Percentiles rank a stretch among this genome's conserved stretches.
Conservation (phyloP, 2,888 invertebrate species). For the Lepidonotus clava region DNA sequence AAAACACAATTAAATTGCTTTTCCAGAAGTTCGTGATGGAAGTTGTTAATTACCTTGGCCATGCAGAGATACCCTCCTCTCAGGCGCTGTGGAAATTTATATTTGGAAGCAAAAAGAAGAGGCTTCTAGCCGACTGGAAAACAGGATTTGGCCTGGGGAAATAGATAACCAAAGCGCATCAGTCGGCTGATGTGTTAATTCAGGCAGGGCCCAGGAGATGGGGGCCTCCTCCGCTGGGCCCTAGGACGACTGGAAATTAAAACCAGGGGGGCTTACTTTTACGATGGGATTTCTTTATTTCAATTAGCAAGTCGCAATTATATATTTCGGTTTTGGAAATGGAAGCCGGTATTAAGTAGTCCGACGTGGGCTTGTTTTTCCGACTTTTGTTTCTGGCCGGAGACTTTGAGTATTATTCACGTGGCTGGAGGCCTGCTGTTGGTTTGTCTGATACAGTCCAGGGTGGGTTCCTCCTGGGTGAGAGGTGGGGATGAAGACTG, state of each 20-base stretch:
- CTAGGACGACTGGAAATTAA: slow-evolving; percentile 19
- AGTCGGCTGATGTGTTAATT: slow-evolving; percentile 24
- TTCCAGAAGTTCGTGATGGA: slow-evolving; percentile 39
- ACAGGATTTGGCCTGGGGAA: slow-evolving; percentile 44
- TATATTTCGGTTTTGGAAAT: slow-evolving; percentile 39
- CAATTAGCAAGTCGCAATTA: slow-evolving; percentile 44
- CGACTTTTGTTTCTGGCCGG: neutral
- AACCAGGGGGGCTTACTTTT: neutral
- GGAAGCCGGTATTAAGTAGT: slow-evolving; percentile 5
- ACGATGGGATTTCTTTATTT: slow-evolving; percentile 28
- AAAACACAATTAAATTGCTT: slow-evolving; percentile 40
- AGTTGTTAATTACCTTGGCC: slow-evolving; percentile 36
- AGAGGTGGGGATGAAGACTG: no score
- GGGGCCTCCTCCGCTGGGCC: neutral
- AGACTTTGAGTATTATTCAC: no score
- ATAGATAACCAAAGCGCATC: neutral
- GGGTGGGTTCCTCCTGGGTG: no score
- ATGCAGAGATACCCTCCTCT: slow-evolving; percentile 22
- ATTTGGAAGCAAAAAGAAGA: slow-evolving; percentile 35
- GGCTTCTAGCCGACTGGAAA: slow-evolving; percentile 40
- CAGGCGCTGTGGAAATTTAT: slow-evolving; percentile 15
- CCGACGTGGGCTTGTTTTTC: neutral
- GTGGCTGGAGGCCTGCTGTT: no score
- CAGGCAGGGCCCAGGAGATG: neutral
- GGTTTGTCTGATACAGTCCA: neutral